Conservation (phyloP, 2,888 invertebrate genomes). For the Phrixothrix hirtus region DNA sequence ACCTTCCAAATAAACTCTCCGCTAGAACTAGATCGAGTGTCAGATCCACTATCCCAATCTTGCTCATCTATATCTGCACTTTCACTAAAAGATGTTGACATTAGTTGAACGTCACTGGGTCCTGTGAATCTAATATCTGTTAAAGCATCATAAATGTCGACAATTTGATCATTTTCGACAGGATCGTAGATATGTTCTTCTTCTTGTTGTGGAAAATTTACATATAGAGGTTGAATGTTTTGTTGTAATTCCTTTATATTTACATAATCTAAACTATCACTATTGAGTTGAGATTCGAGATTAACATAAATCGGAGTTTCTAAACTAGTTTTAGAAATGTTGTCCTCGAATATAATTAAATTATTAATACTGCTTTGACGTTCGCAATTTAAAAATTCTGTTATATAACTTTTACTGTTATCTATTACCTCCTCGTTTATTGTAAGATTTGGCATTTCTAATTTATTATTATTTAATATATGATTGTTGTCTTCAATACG, state of each 20-base stretch:
- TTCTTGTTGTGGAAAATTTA: slow-evolving; percentile 6
- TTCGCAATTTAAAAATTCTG: slow-evolving; percentile 33
- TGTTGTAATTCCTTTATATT: slow-evolving; percentile 14
- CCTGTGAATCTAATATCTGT: slow-evolving; percentile 55
- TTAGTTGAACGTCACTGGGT: slow-evolving; percentile 50
- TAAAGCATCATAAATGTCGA: slow-evolving; percentile 47
- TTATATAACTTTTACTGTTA: slow-evolving; percentile 22
- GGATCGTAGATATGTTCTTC: slow-evolving; percentile 23
- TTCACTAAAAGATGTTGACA: slow-evolving; percentile 58
- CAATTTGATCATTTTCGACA: slow-evolving; percentile 18
- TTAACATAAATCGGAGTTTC: not conserved
- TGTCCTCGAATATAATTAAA: too few species aligned
- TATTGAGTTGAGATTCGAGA: too few species aligned
- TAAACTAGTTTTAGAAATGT: too few species aligned
- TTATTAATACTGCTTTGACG: slow-evolving; percentile 12
- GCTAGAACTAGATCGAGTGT: slow-evolving; percentile 72
- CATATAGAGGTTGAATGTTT: slow-evolving; percentile 18
- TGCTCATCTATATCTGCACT: slow-evolving; percentile 61
- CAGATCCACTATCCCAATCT: slow-evolving; percentile 74
- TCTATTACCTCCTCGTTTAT: too few species aligned
- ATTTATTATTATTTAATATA: too few species aligned
- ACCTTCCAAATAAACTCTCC: slow-evolving; percentile 84
- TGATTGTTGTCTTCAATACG: too few species aligned
- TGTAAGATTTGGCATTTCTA: too few species aligned
- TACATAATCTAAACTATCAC: slow-evolving; percentile 11